Percentiles rank a stretch among this genome's conserved stretches.
Evolutionary conservation across 2,797 vertebrate genomes (phyloP).

Genomic region (Ispidina picta): DNA sequence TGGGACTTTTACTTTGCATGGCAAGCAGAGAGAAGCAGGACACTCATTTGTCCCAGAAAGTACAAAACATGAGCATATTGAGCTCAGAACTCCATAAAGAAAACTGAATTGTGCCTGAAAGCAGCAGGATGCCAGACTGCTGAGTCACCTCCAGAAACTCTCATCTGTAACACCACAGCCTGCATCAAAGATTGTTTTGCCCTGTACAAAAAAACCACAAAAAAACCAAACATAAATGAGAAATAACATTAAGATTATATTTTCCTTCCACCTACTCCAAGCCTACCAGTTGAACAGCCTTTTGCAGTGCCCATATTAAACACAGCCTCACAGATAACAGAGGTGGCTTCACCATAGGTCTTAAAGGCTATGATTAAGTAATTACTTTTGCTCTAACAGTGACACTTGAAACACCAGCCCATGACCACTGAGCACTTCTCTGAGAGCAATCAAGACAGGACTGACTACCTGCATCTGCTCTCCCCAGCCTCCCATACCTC

Average conservation of each 20-base stretch:
- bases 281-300: not conserved
- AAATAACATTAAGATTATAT: not conserved
- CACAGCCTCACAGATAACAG: not conserved
- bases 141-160: not conserved
- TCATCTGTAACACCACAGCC: not conserved
- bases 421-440: not conserved
- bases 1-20: not conserved
- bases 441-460: not conserved
- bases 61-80: not conserved
- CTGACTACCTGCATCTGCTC: accelerated
- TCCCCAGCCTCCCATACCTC: not conserved
- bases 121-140: not conserved
- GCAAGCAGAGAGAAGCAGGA: not conserved
- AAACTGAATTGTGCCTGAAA: constrained; percentile 1
- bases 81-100: not conserved
- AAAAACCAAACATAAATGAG: not conserved
- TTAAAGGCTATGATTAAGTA: not conserved
- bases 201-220: not conserved
- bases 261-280: not conserved
- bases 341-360: not conserved
- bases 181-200: not conserved
- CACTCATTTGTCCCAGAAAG: not conserved
- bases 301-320: not conserved
- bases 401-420: not conserved
- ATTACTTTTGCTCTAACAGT: not conserved